Conservation (phyloP, 2,888 invertebrate genomes). For the Beris chalybata region DNA sequence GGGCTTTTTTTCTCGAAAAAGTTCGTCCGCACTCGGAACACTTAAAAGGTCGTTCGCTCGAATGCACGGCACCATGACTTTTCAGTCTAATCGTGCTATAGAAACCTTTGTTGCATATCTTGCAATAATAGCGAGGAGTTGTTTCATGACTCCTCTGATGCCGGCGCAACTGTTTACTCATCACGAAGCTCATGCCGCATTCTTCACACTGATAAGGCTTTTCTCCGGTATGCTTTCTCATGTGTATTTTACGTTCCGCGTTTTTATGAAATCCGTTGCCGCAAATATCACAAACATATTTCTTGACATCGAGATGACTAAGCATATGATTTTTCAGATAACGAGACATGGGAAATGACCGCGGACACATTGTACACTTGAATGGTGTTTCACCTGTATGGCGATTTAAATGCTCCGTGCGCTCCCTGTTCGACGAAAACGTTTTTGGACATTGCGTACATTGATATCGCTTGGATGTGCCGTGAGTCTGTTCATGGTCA, state of each 20-base stretch:
- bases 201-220: conserved; percentile 38
- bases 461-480: conserved; percentile 28
- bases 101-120: too few species aligned
- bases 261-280: conserved; percentile 38
- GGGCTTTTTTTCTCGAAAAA: conserved; percentile 36
- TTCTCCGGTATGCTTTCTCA: conserved; percentile 39
- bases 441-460: conserved; percentile 37
- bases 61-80: too few species aligned
- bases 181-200: conserved; percentile 21
- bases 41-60: too few species aligned
- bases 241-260: conserved; percentile 38
- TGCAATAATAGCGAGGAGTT: too few species aligned
- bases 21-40: too few species aligned
- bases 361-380: conserved; percentile 38
- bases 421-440: conserved; percentile 39
- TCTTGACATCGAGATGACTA: conserved; percentile 40
- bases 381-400: conserved; percentile 40
- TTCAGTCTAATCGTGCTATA: too few species aligned
- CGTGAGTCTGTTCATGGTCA: conserved; percentile 34
- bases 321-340: conserved; percentile 40
- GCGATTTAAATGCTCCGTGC: conserved; percentile 36
- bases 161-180: too few species aligned
- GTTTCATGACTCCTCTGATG: too few species aligned
- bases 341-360: conserved; percentile 38
- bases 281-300: conserved; percentile 39